A percentile compares a stretch with the other conserved stretches of the same genome.
Evolutionary conservation across 2,888 invertebrate species (phyloP).

Genomic region (Heteromyza rotundicornis): DNA sequence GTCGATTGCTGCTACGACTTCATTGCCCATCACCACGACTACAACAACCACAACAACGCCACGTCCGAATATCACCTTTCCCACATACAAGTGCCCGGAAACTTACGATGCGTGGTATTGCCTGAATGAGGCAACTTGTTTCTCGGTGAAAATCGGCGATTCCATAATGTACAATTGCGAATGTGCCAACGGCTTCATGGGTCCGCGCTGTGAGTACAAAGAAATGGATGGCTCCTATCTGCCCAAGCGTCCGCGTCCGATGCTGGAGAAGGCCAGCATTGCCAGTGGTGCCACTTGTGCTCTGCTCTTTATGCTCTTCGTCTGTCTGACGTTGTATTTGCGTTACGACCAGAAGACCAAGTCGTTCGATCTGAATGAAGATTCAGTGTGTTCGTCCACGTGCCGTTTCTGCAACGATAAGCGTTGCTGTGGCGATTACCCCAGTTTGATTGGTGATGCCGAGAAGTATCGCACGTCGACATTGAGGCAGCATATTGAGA

Average conservation of each 20-base stretch:
- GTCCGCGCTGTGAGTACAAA: slow-evolving; percentile 95
- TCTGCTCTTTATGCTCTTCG: slow-evolving; percentile 67
- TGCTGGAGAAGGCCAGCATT: slow-evolving; percentile 82
- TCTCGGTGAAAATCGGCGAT: slow-evolving; percentile 92
- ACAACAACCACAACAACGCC: slow-evolving; percentile 76
- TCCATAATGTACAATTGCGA: slow-evolving; percentile 94
- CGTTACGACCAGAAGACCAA: slow-evolving; percentile 64
- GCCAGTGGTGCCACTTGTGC: slow-evolving; percentile 78
- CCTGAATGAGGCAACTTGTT: slow-evolving; percentile 92
- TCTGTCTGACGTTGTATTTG: slow-evolving; percentile 67
- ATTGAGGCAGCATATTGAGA: slow-evolving; percentile 44
- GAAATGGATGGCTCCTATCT: slow-evolving; percentile 94
- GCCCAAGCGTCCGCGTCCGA: slow-evolving; percentile 71
- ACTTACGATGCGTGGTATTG: slow-evolving; percentile 95
- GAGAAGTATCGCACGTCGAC: slow-evolving; percentile 40
- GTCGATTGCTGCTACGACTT: slow-evolving; percentile 40
- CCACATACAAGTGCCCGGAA: slow-evolving; percentile 90
- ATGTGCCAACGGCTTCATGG: slow-evolving; percentile 93
- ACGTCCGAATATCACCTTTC: slow-evolving; percentile 94
- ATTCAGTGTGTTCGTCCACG: slow-evolving; percentile 24
- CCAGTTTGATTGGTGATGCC: slow-evolving; percentile 8
- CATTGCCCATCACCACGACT: slow-evolving; percentile 56
- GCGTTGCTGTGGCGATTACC: slow-evolving; percentile 37
- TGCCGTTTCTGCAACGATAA: slow-evolving; percentile 36
- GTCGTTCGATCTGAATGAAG: slow-evolving; percentile 37